phyloP scores from a whole-genome alignment of 2,797 vertebrate genomes.

The Champsocephalus gunnari region DNA sequence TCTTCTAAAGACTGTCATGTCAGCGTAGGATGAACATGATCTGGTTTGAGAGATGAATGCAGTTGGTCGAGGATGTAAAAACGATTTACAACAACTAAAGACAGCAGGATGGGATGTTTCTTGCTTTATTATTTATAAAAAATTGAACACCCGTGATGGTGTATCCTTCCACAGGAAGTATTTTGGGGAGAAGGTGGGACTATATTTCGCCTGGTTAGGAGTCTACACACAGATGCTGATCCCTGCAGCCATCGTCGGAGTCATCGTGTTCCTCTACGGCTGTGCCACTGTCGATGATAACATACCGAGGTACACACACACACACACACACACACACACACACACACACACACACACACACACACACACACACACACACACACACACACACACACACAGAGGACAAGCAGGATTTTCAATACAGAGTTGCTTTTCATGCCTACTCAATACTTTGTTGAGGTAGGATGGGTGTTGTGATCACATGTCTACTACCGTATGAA shows the following conservation, averaged over 20 bases:
- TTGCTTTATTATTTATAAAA: neutral
- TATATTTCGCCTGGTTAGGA: conserved; percentile 98
- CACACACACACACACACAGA: neutral
- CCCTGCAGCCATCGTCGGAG: conserved; percentile 92
- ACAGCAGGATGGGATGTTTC: neutral
- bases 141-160: neutral
- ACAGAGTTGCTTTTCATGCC: no score
- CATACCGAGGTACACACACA: conserved; percentile 91
- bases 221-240: conserved; percentile 99
- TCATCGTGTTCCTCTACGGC: conserved; percentile 96
- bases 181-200: conserved; percentile 96
- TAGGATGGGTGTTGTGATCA: no score
- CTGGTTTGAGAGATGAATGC: neutral
- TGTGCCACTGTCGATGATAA: conserved; percentile 94
- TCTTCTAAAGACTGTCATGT: neutral
- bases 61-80: neutral
- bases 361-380: neutral
- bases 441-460: no score
- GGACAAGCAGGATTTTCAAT: no score
- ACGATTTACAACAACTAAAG: neutral
- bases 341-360: neutral
- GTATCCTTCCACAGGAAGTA: conserved; percentile 88
- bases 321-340: neutral
- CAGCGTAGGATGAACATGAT: no score
- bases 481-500: no score